These are phyloP conservation scores for Helogale parvula DNA, from an alignment of 2,113 vertebrate genomes.

Conservation along the genomic window DNA sequence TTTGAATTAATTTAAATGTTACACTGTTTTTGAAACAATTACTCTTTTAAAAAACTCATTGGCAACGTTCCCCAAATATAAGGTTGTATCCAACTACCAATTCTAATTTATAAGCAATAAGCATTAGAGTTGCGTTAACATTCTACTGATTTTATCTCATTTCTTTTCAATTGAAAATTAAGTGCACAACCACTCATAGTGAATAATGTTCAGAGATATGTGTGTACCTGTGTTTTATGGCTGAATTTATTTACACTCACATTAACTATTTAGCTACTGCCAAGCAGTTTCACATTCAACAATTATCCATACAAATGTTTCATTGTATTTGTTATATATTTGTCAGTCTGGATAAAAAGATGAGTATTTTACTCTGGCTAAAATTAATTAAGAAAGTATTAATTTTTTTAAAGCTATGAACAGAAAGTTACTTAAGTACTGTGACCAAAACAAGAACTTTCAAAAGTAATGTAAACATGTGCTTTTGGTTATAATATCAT, in stretches of 20 bases:
- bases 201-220: neutral
- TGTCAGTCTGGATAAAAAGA: conserved; percentile 15
- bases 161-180: conserved; percentile 52
- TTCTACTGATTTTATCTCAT: conserved; percentile 43
- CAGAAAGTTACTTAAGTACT: neutral
- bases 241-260: conserved; percentile 29
- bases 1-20: neutral
- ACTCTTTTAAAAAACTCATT: conserved; percentile 49
- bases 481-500: neutral
- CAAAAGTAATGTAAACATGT: neutral
- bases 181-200: neutral
- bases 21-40: conserved; percentile 2
- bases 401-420: neutral
- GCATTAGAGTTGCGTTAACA: conserved; percentile 41
- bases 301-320: neutral
- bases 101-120: conserved; percentile 56
- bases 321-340: neutral
- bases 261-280: conserved; percentile 24
- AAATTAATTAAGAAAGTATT: conserved; percentile 47
- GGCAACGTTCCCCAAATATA: conserved; percentile 21
- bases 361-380: neutral
- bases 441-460: neutral
- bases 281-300: neutral
- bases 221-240: neutral
- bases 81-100: conserved; percentile 15